phyloP scores from a whole-genome alignment of 2,888 invertebrate species.

The Hybos culiciformis region DNA sequence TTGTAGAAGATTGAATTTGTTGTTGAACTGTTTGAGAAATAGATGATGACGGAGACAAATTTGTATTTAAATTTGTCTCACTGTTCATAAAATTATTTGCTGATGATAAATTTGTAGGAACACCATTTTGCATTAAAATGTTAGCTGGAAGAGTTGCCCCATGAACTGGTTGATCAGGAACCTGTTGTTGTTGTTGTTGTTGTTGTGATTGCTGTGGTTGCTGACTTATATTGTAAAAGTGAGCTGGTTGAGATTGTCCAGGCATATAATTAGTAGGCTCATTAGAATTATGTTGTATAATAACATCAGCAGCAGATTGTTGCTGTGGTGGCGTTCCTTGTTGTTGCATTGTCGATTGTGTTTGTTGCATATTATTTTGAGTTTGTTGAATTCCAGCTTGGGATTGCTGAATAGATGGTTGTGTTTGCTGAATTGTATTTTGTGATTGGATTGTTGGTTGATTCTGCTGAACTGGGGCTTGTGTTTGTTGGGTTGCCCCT shows the following conservation, averaged over 20 bases:
- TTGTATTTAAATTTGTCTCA: neutral
- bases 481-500: slow-evolving; percentile 37
- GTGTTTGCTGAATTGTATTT: no score
- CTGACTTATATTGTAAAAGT: slow-evolving; percentile 8
- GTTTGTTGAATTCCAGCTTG: no score
- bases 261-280: slow-evolving; percentile 26
- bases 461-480: no score
- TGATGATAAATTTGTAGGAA: slow-evolving; percentile 11
- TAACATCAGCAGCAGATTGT: slow-evolving; percentile 41
- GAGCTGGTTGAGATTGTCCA: slow-evolving; percentile 25
- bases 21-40: neutral
- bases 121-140: slow-evolving; percentile 22
- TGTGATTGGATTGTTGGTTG: no score
- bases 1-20: neutral
- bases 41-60: neutral
- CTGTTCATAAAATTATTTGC: slow-evolving; percentile 13
- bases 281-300: slow-evolving; percentile 21
- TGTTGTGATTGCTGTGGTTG: slow-evolving; percentile 6
- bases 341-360: neutral
- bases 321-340: slow-evolving; percentile 15
- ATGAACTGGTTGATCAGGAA: slow-evolving; percentile 23
- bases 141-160: slow-evolving; percentile 23
- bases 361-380: neutral
- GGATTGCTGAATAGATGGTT: no score
- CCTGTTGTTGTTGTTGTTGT: slow-evolving; percentile 36